These are phyloP conservation scores for Conchocele bisecta DNA, from an alignment of 2,888 invertebrate genomes.

Conservation along the genomic window DNA sequence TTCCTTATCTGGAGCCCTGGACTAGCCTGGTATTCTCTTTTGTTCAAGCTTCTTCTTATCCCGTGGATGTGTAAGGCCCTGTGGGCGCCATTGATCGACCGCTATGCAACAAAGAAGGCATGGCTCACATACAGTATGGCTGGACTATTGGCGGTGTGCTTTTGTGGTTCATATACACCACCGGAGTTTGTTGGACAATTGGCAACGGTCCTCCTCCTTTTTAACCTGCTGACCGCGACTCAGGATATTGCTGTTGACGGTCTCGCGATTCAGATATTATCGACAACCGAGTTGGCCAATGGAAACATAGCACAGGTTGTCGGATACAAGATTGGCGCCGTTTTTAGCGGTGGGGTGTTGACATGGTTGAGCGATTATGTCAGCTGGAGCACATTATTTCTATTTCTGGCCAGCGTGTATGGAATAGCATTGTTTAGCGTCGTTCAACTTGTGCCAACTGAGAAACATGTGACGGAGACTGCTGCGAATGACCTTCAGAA, in stretches of 20 bases:
- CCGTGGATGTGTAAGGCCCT: constrained; percentile 83
- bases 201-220: constrained; percentile 73
- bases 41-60: constrained; percentile 79
- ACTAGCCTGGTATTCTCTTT: too few species aligned
- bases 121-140: constrained; percentile 81
- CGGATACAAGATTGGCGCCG: constrained; percentile 82
- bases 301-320: constrained; percentile 83
- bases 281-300: constrained; percentile 76
- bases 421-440: constrained; percentile 65
- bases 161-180: constrained; percentile 76
- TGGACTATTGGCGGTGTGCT: constrained; percentile 73
- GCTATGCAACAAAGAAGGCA: constrained; percentile 75
- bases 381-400: constrained; percentile 76
- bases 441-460: too few species aligned
- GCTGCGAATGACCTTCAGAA: too few species aligned
- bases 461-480: too few species aligned
- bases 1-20: too few species aligned
- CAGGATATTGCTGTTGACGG: constrained; percentile 82
- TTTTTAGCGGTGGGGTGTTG: constrained; percentile 81
- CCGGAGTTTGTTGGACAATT: constrained; percentile 66
- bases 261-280: constrained; percentile 79
- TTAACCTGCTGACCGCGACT: constrained; percentile 80
- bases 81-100: constrained; percentile 83
- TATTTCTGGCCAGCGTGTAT: constrained; percentile 72
- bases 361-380: constrained; percentile 73